Evolutionary conservation across 1,140 invertebrate species (phyloP).

Genomic region (Lasioglossum baleicum): DNA sequence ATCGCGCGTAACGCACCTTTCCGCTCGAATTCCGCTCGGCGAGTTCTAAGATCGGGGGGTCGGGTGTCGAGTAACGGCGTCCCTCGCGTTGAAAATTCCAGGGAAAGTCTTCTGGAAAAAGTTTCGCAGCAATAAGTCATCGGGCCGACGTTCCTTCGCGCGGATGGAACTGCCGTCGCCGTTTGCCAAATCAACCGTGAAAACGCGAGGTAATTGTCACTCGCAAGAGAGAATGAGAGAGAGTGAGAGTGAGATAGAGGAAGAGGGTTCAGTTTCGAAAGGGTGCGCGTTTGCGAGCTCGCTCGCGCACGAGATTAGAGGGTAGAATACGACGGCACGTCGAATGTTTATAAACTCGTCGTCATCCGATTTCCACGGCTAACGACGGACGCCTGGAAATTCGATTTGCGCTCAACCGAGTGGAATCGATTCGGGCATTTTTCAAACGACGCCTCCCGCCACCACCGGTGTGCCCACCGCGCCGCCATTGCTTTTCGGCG

Average conservation of each 20-base stretch:
- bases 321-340: slow-evolving; percentile 11
- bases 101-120: slow-evolving; percentile 49
- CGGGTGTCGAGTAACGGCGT: slow-evolving; percentile 5
- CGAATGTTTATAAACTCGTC: slow-evolving; percentile 45
- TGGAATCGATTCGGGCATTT: slow-evolving; percentile 35
- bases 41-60: slow-evolving; percentile 50
- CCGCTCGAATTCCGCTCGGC: slow-evolving; percentile 41
- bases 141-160: slow-evolving; percentile 16
- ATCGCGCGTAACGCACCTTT: slow-evolving; percentile 44
- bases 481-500: not conserved
- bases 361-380: slow-evolving; percentile 68
- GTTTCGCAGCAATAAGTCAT: slow-evolving; percentile 70
- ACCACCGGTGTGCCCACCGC: not conserved
- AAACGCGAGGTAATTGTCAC: slow-evolving; percentile 68
- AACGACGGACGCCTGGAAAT: slow-evolving; percentile 33
- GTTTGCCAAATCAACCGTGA: slow-evolving; percentile 70
- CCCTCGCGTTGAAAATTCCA: slow-evolving; percentile 9
- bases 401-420: slow-evolving; percentile 36
- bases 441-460: slow-evolving; percentile 14
- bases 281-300: slow-evolving; percentile 1
- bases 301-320: slow-evolving; percentile 19
- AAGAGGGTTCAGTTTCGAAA: slow-evolving; percentile 29
- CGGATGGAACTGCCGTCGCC: slow-evolving; percentile 28
- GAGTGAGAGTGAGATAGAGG: too few relatives aligned
- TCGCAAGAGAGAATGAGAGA: not conserved